These are phyloP conservation scores for Perca schrenkii DNA, from an alignment of 2,113 vertebrate species.

Conservation along the genomic window DNA sequence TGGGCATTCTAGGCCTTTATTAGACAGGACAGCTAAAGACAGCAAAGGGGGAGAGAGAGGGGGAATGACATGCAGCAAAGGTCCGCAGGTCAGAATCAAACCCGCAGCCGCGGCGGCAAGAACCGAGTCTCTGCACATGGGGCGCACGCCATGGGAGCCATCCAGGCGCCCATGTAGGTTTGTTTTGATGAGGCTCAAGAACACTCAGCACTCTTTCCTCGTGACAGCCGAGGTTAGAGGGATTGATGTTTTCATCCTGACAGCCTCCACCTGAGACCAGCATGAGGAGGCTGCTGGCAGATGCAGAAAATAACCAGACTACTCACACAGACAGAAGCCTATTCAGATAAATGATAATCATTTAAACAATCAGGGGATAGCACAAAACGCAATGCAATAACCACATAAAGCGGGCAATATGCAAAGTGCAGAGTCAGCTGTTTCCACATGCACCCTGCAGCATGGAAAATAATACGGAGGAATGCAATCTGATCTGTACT, in stretches of 20 bases:
- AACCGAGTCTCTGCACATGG: too few relatives aligned
- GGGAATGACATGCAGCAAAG: too few relatives aligned
- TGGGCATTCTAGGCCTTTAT: too few relatives aligned
- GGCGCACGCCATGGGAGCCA: too few relatives aligned
- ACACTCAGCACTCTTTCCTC: constrained; percentile 20
- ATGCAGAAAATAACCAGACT: constrained; percentile 14
- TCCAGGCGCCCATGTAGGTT: too few relatives aligned
- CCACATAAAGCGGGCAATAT: constrained; percentile 20
- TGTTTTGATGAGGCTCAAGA: constrained; percentile 31
- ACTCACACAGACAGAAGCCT: constrained; percentile 13
- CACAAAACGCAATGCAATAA: constrained; percentile 38
- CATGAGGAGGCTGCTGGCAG: constrained; percentile 12
- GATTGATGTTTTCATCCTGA: constrained; percentile 22
- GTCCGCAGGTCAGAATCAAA: too few relatives aligned
- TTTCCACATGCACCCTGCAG: constrained; percentile 29
- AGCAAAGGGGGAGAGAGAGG: too few relatives aligned
- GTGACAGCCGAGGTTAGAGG: constrained; percentile 24
- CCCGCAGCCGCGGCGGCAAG: too few relatives aligned
- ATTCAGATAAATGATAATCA: constrained; percentile 29
- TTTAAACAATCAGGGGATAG: constrained; percentile 43
- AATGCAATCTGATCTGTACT: not conserved
- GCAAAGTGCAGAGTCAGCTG: constrained; percentile 42
- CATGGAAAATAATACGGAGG: constrained; percentile 11
- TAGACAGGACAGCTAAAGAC: too few relatives aligned
- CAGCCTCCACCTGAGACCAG: constrained; percentile 40